Percentiles rank a stretch among this genome's conserved stretches.
phyloP scores from a whole-genome alignment of 2,797 vertebrate genomes.

The Capromys pilorides region DNA sequence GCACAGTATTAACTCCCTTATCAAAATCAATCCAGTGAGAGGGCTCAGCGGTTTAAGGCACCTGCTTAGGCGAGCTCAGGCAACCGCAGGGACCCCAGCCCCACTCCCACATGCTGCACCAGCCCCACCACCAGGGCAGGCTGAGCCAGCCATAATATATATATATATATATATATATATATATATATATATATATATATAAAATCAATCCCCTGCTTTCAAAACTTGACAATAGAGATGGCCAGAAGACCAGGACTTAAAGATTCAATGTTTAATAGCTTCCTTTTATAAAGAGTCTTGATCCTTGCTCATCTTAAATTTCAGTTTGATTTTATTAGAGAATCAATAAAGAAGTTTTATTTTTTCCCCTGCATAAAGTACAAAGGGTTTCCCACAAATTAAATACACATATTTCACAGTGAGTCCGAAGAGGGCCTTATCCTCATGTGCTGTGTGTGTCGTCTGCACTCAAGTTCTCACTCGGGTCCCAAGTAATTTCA shows the following conservation, averaged over 20 bases:
- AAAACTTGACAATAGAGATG: neutral
- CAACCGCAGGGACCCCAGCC: too few relatives aligned
- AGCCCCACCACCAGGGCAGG: too few relatives aligned
- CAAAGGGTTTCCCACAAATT: neutral
- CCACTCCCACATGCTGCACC: too few relatives aligned
- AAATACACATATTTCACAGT: neutral
- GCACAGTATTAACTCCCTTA: neutral
- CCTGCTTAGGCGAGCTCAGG: too few relatives aligned
- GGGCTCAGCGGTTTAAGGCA: too few relatives aligned
- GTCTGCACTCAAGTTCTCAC: neutral
- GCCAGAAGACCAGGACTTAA: neutral
- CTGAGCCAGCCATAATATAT: too few relatives aligned
- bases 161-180: too few relatives aligned
- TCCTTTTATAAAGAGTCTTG: neutral
- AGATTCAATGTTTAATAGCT: neutral
- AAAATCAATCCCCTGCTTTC: neutral
- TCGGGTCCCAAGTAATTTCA: neutral
- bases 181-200: too few relatives aligned
- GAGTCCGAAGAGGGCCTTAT: neutral
- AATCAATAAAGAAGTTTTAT: neutral
- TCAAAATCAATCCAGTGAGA: neutral
- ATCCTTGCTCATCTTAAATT: neutral
- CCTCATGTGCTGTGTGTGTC: neutral
- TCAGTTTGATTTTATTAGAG: conserved; percentile 27
- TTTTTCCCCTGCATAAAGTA: neutral